phyloP scores from a whole-genome alignment of 2,797 vertebrate genomes.

The Falco cherrug region DNA sequence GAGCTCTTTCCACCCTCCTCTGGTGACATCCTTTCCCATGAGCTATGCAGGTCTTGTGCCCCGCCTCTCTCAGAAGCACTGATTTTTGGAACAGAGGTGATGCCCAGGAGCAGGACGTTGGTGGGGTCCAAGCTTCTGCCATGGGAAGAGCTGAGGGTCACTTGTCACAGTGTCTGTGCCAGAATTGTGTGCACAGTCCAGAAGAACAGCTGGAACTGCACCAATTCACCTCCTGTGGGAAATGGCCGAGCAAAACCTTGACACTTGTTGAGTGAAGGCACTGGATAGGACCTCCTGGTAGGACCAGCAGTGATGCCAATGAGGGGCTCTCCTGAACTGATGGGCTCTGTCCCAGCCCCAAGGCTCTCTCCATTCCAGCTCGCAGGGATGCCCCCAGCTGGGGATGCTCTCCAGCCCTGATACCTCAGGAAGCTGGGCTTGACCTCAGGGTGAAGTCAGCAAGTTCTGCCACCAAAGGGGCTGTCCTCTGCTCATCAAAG shows the following conservation, averaged over 20 bases:
- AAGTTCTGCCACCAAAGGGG: background rate
- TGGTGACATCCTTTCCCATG: background rate
- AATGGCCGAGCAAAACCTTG: background rate
- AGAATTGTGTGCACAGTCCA: too few relatives aligned
- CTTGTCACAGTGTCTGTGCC: background rate
- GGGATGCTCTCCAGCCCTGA: background rate
- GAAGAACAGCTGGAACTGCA: background rate
- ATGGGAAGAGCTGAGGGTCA: background rate
- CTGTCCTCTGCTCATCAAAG: background rate
- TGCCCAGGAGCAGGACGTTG: fast-evolving
- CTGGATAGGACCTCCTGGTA: background rate
- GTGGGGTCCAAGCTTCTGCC: background rate
- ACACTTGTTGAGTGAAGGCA: background rate
- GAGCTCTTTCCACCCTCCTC: background rate
- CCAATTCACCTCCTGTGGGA: fast-evolving
- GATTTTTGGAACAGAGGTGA: background rate
- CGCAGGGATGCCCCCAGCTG: background rate
- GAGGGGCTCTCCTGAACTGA: background rate
- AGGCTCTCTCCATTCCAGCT: background rate
- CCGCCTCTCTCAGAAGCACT: background rate
- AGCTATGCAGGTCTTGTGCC: background rate
- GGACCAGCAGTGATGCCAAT: background rate
- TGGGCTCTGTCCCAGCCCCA: background rate
- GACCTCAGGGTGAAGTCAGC: background rate
- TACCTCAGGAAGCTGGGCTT: background rate